A percentile compares a stretch with the other conserved stretches of the same genome.
phyloP scores from a whole-genome alignment of 2,797 vertebrate genomes.

The Alectoris magna region DNA sequence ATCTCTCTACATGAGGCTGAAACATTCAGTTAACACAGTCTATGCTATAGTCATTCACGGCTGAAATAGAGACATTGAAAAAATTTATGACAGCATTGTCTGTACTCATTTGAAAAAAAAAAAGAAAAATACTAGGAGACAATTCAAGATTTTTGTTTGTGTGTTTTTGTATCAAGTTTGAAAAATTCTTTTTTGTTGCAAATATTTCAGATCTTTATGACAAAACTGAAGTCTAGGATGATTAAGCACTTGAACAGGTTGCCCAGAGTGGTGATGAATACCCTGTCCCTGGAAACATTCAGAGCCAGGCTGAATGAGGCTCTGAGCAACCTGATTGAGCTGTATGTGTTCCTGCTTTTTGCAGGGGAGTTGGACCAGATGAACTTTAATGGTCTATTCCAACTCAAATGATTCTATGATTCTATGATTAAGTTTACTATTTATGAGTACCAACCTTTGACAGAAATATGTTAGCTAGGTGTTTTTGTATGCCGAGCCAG shows the following conservation, averaged over 20 bases:
- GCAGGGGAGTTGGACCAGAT: too few relatives aligned
- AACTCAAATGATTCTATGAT: too few relatives aligned
- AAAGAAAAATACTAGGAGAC: not conserved
- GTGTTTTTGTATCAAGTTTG: not conserved
- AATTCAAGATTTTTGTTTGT: not conserved
- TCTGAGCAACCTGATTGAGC: too few relatives aligned
- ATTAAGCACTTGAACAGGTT: too few relatives aligned
- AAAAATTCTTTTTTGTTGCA: not conserved
- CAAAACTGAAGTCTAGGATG: not conserved
- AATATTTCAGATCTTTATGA: not conserved
- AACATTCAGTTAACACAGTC: not conserved
- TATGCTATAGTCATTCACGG: not conserved
- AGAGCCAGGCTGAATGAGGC: too few relatives aligned
- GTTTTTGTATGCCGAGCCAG: conserved; percentile 5
- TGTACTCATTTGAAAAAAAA: not conserved
- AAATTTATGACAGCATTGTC: not conserved
- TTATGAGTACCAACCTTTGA: not conserved
- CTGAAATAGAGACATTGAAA: not conserved
- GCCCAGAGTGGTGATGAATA: too few relatives aligned
- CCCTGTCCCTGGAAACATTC: too few relatives aligned
- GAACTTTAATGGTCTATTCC: too few relatives aligned
- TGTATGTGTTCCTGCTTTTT: too few relatives aligned
- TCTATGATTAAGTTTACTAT: not conserved
- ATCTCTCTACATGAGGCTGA: not conserved
- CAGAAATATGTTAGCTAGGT: not conserved